A percentile compares a stretch with the other conserved stretches of the same genome.
These are phyloP conservation scores for Oryzias celebensis DNA, from an alignment of 2,113 vertebrate species.

Conservation along the genomic window DNA sequence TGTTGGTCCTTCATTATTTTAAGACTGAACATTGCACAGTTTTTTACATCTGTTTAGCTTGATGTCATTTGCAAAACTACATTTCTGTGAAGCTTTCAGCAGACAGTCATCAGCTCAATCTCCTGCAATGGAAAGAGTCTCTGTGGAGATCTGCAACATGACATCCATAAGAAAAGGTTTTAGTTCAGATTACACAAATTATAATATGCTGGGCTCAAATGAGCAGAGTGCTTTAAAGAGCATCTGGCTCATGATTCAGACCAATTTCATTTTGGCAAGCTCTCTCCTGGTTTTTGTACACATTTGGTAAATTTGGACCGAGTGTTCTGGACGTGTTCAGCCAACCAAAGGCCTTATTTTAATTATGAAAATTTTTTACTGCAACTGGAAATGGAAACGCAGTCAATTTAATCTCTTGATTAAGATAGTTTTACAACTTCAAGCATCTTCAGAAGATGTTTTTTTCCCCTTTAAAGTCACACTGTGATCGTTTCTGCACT, in stretches of 20 bases:
- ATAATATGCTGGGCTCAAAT: conserved; percentile 50
- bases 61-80: too few relatives aligned
- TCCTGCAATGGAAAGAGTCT: conserved; percentile 29
- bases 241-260: conserved; percentile 46
- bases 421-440: too few relatives aligned
- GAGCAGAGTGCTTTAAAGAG: conserved; percentile 57
- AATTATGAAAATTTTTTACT: too few relatives aligned
- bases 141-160: conserved; percentile 56
- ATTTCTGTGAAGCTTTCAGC: too few relatives aligned
- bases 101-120: not conserved
- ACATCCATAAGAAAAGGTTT: conserved; percentile 59
- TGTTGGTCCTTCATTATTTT: too few relatives aligned
- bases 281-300: conserved; percentile 23
- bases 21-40: too few relatives aligned
- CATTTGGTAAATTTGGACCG: conserved; percentile 37
- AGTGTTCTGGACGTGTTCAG: conserved; percentile 20
- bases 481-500: too few relatives aligned
- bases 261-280: conserved; percentile 31
- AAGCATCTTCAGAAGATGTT: too few relatives aligned
- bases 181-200: conserved; percentile 74
- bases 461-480: too few relatives aligned
- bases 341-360: not conserved
- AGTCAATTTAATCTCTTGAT: too few relatives aligned
- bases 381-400: too few relatives aligned
- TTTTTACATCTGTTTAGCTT: too few relatives aligned